Percentiles rank a stretch among this genome's conserved stretches.
Conservation (phyloP, 2,113 vertebrate species). For the Tauraco erythrolophus region DNA sequence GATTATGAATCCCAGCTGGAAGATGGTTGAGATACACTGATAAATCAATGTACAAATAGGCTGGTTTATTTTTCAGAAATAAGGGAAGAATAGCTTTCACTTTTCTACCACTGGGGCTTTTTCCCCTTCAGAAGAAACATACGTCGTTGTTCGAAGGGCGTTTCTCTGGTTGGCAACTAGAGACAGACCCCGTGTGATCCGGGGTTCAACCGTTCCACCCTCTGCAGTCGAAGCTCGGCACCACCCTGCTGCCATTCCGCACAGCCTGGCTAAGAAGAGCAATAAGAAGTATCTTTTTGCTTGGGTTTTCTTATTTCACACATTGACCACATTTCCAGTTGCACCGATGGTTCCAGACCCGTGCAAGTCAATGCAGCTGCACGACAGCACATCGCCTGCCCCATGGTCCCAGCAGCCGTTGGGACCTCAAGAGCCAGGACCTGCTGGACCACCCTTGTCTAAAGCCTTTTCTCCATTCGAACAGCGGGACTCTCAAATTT, state of each 20-base stretch:
- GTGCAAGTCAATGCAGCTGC: rapidly evolving
- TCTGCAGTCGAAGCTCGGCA: not conserved
- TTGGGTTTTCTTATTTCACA: not conserved
- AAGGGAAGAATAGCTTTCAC: not conserved
- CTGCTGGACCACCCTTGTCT: not conserved
- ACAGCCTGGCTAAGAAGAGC: not conserved
- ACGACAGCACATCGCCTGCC: rapidly evolving
- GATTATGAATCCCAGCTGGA: not conserved
- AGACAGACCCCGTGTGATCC: not conserved
- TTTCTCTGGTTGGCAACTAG: not conserved
- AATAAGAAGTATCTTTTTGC: too few relatives aligned
- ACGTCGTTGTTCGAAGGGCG: not conserved
- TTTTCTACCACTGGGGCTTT: not conserved
- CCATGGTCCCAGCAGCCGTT: rapidly evolving
- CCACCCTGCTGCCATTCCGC: not conserved
- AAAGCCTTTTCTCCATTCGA: not conserved
- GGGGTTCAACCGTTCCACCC: not conserved
- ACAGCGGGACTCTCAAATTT: not conserved
- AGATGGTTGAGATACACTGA: not conserved
- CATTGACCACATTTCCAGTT: not conserved
- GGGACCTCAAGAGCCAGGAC: not conserved
- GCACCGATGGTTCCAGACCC: not conserved
- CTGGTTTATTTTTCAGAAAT: not conserved
- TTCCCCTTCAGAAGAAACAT: not conserved
- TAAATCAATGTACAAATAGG: constrained; percentile 28